Percentiles rank a stretch among this genome's conserved stretches.
phyloP scores from a whole-genome alignment of 2,888 invertebrate species.

The Leptopterna dolabrata region DNA sequence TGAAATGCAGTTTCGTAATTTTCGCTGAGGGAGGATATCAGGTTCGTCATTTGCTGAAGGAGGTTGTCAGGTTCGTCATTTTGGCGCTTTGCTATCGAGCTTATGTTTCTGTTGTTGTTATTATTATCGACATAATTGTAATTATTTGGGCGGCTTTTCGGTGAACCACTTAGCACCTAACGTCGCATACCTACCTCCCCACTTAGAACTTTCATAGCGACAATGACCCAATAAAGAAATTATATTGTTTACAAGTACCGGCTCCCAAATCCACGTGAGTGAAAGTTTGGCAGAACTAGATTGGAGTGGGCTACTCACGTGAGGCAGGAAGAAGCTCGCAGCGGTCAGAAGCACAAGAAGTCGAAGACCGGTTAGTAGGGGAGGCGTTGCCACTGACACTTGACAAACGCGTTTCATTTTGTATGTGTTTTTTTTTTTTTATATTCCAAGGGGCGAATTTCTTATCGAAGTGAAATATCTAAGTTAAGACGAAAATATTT shows the following conservation, averaged over 20 bases:
- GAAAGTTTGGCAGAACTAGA: conserved; percentile 36
- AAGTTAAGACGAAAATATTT: not conserved
- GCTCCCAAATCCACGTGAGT: conserved; percentile 39
- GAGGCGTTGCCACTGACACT: conserved; percentile 25
- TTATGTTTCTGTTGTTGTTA: too few relatives aligned
- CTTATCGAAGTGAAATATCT: not conserved
- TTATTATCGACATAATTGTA: too few relatives aligned
- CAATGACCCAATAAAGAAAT: not conserved
- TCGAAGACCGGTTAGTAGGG: conserved; percentile 34
- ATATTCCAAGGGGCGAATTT: too few relatives aligned
- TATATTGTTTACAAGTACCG: conserved; percentile 31
- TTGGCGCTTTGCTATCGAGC: too few relatives aligned
- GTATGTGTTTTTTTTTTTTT: not conserved
- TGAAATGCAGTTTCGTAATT: too few relatives aligned
- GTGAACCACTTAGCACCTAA: too few relatives aligned
- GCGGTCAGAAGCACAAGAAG: conserved; percentile 33
- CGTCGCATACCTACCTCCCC: too few relatives aligned
- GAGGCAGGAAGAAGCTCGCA: conserved; percentile 47
- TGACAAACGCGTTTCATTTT: conserved; percentile 48
- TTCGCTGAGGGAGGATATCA: too few relatives aligned
- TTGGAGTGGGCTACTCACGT: conserved; percentile 33
- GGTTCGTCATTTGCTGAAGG: too few relatives aligned
- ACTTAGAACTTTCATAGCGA: not conserved
- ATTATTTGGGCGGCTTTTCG: too few relatives aligned
- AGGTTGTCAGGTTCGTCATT: too few relatives aligned